Evolutionary conservation across 2,797 vertebrate genomes (phyloP).

Genomic region (Dendrocincla tyrannina): DNA sequence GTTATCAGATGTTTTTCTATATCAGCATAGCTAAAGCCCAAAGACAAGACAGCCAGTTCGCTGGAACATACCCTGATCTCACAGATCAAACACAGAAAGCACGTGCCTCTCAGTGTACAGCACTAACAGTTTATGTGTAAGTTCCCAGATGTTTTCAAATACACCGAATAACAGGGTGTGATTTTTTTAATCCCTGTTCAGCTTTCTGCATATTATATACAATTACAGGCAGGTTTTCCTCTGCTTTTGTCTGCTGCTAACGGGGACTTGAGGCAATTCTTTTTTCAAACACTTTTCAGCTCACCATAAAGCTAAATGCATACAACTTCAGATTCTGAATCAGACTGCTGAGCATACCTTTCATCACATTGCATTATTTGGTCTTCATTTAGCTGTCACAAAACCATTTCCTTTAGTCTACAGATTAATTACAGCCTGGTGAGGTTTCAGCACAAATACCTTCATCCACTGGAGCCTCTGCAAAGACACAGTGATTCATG

Average conservation of each 20-base stretch:
- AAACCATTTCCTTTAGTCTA: slow-evolving; percentile 68
- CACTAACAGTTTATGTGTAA: background rate
- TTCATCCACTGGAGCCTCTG: slow-evolving; percentile 21
- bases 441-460: slow-evolving; percentile 60
- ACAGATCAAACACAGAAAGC: background rate
- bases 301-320: background rate
- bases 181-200: background rate
- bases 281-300: slow-evolving; percentile 6
- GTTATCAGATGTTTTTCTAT: slow-evolving; percentile 29
- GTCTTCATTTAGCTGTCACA: slow-evolving; percentile 68
- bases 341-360: slow-evolving; percentile 34
- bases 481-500: slow-evolving; percentile 58
- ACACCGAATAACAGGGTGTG: background rate
- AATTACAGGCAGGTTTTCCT: background rate
- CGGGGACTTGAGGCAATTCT: background rate
- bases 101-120: background rate
- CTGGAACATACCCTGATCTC: background rate
- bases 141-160: background rate
- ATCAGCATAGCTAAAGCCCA: background rate
- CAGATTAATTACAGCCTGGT: slow-evolving; percentile 65
- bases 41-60: background rate
- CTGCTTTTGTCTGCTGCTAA: background rate
- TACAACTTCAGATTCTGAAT: slow-evolving; percentile 20
- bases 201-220: background rate
- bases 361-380: slow-evolving; percentile 58